Evolutionary conservation across 1,140 invertebrate species (phyloP), one percentile per base, ranked within the genome.

Genomic region (Scaptomyza pallida): DNA sequence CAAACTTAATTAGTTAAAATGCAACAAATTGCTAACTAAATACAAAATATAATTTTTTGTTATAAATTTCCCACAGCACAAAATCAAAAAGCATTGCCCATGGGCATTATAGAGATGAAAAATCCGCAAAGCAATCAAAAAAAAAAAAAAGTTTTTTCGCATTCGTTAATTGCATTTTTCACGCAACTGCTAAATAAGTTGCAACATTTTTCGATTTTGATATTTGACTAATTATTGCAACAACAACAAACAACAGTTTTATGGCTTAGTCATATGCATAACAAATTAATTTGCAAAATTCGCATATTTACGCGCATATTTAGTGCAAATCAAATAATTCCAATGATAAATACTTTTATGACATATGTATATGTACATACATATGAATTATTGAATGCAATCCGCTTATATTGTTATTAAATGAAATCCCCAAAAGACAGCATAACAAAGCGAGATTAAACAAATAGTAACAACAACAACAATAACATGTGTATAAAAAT

Each of bases 171-270:
- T 26, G 16, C 12, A 37, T 2, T 41, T 41, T 61, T 26, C 13
- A 13, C 33, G 13, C 51, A 40, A 52, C 5, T 51, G 3, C 19
- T 9, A 48, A 56, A 57, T 52, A 48, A 48, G 12, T 61, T 45
- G 3, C 5, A 52, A 21, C 33, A 26, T 19, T 59, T 37, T 60
- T 56, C 12, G 16, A 26, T 3, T 26, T 26, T 26, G 5, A 12
- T 17, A 5, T 51, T 37, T 63, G 35, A 56, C 60, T 70, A 70
- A 70, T 64, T 70, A 70, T 64, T 33, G 51, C 9, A n/a, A 44
- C 51, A 50, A 51, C n/a, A n/a, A n/a, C n/a, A n/a, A n/a, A n/a
- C n/a, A n/a, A n/a, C n/a, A n/a, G n/a, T n/a, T 56, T 44, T 56
- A 64, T 50, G 44, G 65, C 23, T 47, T 33, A 33, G 43, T 45